Evolutionary conservation across 2,113 vertebrate species (phyloP).

Genomic region (Protobothrops mucrosquamatus): DNA sequence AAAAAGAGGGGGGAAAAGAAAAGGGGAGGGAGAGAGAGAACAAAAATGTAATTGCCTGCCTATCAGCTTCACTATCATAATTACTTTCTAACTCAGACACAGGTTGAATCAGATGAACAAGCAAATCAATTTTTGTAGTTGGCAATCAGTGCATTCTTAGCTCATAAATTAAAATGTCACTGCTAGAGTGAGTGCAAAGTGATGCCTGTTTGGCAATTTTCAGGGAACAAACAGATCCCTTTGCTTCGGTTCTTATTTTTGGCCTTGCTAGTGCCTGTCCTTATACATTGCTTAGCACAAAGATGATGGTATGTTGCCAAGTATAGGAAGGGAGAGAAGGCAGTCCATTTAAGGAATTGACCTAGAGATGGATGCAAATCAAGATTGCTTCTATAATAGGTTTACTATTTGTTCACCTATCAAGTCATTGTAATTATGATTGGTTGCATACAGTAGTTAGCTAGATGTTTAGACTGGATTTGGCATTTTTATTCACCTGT

Average conservation of each 20-base stretch:
- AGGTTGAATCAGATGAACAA: constrained; percentile 74
- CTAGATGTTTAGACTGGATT: neutral
- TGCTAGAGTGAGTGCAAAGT: constrained; percentile 58
- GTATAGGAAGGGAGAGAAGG: constrained; percentile 5
- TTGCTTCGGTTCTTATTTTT: constrained; percentile 7
- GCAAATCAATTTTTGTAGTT: constrained; percentile 73
- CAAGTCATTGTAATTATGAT: neutral
- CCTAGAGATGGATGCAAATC: neutral
- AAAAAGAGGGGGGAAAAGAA: neutral
- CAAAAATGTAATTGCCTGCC: constrained; percentile 72
- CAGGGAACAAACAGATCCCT: constrained; percentile 6
- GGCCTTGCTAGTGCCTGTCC: constrained; percentile 1
- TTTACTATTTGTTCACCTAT: neutral
- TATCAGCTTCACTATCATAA: constrained; percentile 75
- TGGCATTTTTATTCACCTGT: neutral
- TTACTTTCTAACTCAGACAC: constrained; percentile 75
- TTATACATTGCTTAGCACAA: constrained; percentile 26
- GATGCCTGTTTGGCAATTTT: constrained; percentile 50
- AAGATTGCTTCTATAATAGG: neutral
- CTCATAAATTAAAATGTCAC: constrained; percentile 77
- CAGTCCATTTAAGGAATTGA: neutral
- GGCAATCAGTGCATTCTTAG: constrained; percentile 64
- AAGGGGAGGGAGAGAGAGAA: constrained; percentile 56
- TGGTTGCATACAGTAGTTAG: neutral
- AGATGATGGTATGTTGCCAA: constrained; percentile 21